These are phyloP conservation scores for Aplodontia rufa DNA, from an alignment of 2,113 vertebrate genomes.

Conservation along the genomic window DNA sequence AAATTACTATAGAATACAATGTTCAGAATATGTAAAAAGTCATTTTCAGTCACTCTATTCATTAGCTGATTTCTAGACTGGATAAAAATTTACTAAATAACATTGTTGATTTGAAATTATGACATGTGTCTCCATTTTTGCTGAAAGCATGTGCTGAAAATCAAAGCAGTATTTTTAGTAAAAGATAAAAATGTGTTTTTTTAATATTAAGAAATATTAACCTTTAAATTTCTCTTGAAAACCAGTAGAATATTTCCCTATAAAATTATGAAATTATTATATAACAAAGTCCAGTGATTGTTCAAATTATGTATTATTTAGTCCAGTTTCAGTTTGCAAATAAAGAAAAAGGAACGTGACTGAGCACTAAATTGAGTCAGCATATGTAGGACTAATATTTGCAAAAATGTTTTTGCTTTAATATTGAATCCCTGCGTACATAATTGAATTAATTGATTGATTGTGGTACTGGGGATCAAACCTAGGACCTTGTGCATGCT, in stretches of 20 bases:
- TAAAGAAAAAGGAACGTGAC: neutral
- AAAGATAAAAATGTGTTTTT: neutral
- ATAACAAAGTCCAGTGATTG: too few relatives aligned
- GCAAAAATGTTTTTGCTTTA: neutral
- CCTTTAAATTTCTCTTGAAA: neutral
- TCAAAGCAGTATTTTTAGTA: neutral
- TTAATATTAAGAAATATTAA: neutral
- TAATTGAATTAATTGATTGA: too few relatives aligned
- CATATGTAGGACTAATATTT: neutral
- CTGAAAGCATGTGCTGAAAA: neutral
- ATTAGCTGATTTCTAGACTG: neutral
- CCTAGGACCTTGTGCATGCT: too few relatives aligned
- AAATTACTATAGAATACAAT: neutral
- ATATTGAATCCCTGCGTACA: neutral
- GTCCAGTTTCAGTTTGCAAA: neutral
- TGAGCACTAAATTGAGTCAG: neutral
- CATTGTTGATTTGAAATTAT: neutral
- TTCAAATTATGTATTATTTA: neutral
- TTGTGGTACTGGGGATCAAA: too few relatives aligned
- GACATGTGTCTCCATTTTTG: neutral
- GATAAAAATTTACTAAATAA: neutral
- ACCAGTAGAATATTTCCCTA: neutral
- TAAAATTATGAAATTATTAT: neutral
- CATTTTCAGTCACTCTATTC: neutral
- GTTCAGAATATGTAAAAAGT: neutral